Evolutionary conservation across 2,888 invertebrate genomes (phyloP), one percentile per base, ranked within the genome.

Genomic region (Lycia hirtaria): DNA sequence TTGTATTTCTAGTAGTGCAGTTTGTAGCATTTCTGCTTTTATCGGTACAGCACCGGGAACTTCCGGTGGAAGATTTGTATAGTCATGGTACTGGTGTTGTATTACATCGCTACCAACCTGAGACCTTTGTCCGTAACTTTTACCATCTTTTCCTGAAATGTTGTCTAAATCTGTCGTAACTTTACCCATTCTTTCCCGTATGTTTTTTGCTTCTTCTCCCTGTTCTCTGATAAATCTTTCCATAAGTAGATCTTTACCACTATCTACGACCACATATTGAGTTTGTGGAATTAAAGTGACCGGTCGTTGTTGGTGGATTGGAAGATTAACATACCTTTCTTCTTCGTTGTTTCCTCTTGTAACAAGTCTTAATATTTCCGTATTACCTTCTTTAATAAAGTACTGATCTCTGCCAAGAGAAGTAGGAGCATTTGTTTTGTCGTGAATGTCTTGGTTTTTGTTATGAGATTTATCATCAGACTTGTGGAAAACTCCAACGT

Each of bases 161-260:
- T 88, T 80, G 72, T 91, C 91, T 70, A 91, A 80, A 74, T 92
- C 91, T 15, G 88, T 87, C 17, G 88, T 87, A 6, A 83, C 71
- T 66, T 88, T 87, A 45, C 70, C 81, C 88, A 92, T 88, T 70
- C 81, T 80, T 24, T 91, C 94, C 56, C 94, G 82, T 47, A 94
- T 94, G 65, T 93, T 91, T 67, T 94, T 94, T 50, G 93, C 94
- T 68, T 94, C 94, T 78, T 94, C 94, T 1, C 94, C 93, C 76
- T 95, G 97, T 80, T 97, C 97, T 75, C 97, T 95, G 64, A 97
- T 97, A 78, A 97, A 97, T 50, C 97, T 89, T 68, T 95, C 94
- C 94, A 97, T 95, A 2, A 97, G 87, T 64, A 97, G 95, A 75
- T 97, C 96, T 87, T 97, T 97, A 0, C 97, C 97, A 69, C 95